Evolutionary conservation across 2,113 vertebrate genomes (phyloP).

Genomic region (Alouatta palliata): DNA sequence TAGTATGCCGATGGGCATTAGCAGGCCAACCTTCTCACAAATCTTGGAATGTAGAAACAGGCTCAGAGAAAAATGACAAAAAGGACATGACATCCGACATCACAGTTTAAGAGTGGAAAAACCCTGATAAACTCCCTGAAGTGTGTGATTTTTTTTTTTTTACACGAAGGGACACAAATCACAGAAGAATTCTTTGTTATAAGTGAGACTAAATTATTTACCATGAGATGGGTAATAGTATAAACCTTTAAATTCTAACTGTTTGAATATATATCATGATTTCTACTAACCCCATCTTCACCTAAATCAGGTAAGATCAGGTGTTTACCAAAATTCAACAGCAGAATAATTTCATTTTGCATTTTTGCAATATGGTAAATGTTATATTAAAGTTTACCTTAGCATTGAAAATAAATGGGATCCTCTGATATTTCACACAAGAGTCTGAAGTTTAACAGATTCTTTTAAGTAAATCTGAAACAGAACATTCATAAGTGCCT

Average conservation of each 20-base stretch:
- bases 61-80: neutral
- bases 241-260: neutral
- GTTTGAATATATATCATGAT: neutral
- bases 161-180: neutral
- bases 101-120: neutral
- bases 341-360: conserved; percentile 8
- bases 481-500: conserved; percentile 60
- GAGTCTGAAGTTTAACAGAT: conserved; percentile 20
- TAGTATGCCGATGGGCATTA: neutral
- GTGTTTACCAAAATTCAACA: neutral
- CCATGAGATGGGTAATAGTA: neutral
- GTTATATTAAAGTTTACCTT: conserved; percentile 26
- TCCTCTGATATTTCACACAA: conserved; percentile 6
- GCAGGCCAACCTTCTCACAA: neutral
- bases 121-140: neutral
- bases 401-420: conserved; percentile 56
- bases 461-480: conserved; percentile 63
- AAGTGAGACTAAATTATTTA: neutral
- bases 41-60: neutral
- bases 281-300: neutral
- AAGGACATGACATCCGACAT: neutral
- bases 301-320: neutral
- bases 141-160: neutral
- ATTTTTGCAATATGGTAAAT: neutral
- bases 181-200: neutral